Conservation (phyloP, 2,113 vertebrate genomes). For the Limanda limanda region DNA sequence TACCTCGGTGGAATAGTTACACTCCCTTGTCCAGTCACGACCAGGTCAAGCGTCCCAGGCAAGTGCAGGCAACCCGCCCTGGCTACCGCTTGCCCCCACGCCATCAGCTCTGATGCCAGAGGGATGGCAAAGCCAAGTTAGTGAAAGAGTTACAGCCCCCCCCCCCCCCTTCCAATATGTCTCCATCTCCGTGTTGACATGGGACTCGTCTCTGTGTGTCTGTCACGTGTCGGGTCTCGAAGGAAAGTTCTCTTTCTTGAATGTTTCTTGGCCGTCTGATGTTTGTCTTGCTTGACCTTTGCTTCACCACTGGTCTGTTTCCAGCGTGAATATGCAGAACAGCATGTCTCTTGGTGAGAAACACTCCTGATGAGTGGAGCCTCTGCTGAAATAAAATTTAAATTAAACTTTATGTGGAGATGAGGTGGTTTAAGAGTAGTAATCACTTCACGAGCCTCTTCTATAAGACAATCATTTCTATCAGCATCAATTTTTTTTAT, state of each 20-base stretch:
- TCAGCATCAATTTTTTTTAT: too few relatives aligned
- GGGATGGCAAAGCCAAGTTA: slow-evolving; percentile 88
- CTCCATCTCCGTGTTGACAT: slow-evolving; percentile 24
- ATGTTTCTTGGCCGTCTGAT: slow-evolving; percentile 17
- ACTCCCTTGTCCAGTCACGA: slow-evolving; percentile 93
- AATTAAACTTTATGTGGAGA: too few relatives aligned
- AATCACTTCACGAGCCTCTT: too few relatives aligned
- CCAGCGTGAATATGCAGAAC: slow-evolving; percentile 64
- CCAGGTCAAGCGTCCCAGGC: slow-evolving; percentile 89
- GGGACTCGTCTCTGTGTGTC: slow-evolving; percentile 26
- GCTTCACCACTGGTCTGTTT: slow-evolving; percentile 37
- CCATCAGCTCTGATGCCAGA: slow-evolving; percentile 85
- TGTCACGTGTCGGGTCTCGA: slow-evolving; percentile 28
- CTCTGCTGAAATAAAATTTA: too few relatives aligned
- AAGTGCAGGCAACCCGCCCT: slow-evolving; percentile 93
- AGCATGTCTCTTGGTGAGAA: slow-evolving; percentile 29
- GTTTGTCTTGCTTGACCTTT: slow-evolving; percentile 59
- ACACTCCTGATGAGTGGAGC: too few relatives aligned
- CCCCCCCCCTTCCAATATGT: slow-evolving; percentile 48
- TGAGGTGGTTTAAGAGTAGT: too few relatives aligned
- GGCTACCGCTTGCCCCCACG: slow-evolving; percentile 82
- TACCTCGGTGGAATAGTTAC: slow-evolving; percentile 95
- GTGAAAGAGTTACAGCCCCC: slow-evolving; percentile 82
- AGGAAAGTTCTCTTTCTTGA: slow-evolving; percentile 7
- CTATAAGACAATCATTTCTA: too few relatives aligned